phyloP scores from a whole-genome alignment of 2,113 vertebrate species.

The Apaloderma vittatum region DNA sequence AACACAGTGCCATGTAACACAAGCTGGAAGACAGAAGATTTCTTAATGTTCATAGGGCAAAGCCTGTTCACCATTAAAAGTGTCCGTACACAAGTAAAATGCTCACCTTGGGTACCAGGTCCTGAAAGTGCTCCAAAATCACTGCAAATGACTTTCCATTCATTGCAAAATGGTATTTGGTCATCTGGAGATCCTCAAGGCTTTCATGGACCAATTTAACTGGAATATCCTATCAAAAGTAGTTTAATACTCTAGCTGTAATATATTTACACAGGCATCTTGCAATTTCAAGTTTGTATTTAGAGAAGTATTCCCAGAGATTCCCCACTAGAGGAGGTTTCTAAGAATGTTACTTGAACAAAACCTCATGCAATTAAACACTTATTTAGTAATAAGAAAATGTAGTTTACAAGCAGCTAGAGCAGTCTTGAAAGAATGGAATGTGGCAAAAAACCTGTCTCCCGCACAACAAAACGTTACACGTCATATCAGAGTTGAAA shows the following conservation, averaged over 20 bases:
- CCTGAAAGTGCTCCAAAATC: constrained; percentile 94
- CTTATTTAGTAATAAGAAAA: background rate
- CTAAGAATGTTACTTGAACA: background rate
- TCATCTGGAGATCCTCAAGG: constrained; percentile 81
- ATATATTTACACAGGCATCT: background rate
- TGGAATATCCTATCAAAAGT: constrained; percentile 84
- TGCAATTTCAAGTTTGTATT: background rate
- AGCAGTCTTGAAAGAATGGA: background rate
- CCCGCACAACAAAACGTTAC: background rate
- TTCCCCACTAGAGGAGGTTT: background rate
- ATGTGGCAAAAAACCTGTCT: background rate
- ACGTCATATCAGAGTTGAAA: background rate
- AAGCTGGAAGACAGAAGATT: constrained; percentile 80
- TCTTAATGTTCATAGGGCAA: background rate
- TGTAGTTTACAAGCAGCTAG: background rate
- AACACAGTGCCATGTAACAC: constrained; percentile 95
- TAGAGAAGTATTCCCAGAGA: background rate
- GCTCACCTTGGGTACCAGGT: constrained; percentile 93
- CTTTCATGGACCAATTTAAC: constrained; percentile 86
- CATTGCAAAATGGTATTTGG: constrained; percentile 95
- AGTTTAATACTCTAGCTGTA: background rate
- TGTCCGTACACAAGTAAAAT: background rate
- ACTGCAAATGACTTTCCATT: constrained; percentile 95
- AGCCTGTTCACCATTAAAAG: background rate
- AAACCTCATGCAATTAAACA: background rate